Evolutionary conservation across 2,113 vertebrate species (phyloP), one percentile per base, ranked within the genome.

Genomic region (Nyctereutes procyonoides): DNA sequence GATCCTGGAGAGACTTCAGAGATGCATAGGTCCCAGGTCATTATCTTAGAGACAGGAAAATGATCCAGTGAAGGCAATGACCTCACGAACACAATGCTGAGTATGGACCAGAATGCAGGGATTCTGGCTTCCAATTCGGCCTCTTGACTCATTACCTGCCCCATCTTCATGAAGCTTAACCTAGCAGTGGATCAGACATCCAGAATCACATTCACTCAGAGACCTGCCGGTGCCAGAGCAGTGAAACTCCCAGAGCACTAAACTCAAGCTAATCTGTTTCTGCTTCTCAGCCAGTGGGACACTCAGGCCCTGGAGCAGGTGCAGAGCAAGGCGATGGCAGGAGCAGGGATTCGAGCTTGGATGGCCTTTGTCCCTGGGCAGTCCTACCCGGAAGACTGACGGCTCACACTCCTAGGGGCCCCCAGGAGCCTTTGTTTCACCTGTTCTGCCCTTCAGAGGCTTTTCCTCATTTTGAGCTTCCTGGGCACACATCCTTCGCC

Each of bases 371-470:
- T 15, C 67, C 48, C 60, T 56, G 8, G 90, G 16, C 19, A 15
- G 63, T 51, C 12, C 11, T 51, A 62, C 14, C 60, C 3, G 2
- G 0, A 28, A 2, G 30, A 62, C 69, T 19, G 69, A 30, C 28
- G 7, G 7, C 5, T 77, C 43, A 20, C 10, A 0, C 4, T 2
- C 3, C 11, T 0, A 4, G 35, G 26, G 15, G 17, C 3, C 22
- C 8, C 19, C 7, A 10, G 32, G 60, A 51, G 17, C 13, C 60
- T 71, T 14, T 14, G 35, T n/a, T 10, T 58, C 35, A 24, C 32
- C 32, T 8, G 9, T 51, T 62, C 58, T 81, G 11, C 15, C 7
- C 17, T 14, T 80, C 24, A 0, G 7, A 19, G 71, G 5, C 4
- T 53, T n/a, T 53, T 58, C 26, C 5, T 77, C 24, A 11, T 22